Conservation (phyloP, 2,888 invertebrate species). For the Ornithoptera alexandrae region DNA sequence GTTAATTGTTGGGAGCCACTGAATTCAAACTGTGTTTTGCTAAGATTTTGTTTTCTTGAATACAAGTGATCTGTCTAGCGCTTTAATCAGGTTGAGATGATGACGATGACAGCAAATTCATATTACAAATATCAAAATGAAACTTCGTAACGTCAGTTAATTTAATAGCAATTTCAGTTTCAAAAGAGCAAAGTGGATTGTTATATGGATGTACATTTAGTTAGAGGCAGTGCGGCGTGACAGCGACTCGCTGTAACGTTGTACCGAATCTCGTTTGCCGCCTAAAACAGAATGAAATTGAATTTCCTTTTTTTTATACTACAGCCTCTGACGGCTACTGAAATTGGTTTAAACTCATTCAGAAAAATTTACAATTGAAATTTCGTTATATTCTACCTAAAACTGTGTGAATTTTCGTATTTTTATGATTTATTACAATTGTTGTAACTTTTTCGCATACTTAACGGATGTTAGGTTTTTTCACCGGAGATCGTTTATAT, state of each 20-base stretch:
- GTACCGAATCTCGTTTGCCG: constrained; percentile 22
- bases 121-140: background rate
- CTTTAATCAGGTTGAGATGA: too few relatives aligned
- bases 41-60: too few relatives aligned
- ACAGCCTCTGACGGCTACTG: constrained; percentile 15
- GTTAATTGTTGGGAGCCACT: too few relatives aligned
- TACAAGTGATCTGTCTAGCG: too few relatives aligned
- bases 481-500: too few relatives aligned
- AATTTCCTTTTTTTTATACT: constrained; percentile 21
- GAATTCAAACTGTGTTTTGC: too few relatives aligned
- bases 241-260: constrained; percentile 17
- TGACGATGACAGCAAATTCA: background rate
- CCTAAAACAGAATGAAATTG: constrained; percentile 23
- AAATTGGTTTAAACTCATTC: constrained; percentile 18
- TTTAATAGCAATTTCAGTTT: constrained; percentile 2
- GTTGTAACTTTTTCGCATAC: too few relatives aligned
- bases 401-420: background rate
- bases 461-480: too few relatives aligned
- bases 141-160: background rate
- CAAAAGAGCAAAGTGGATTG: constrained; percentile 4
- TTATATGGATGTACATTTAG: constrained; percentile 11
- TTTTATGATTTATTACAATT: background rate
- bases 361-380: constrained; percentile 5
- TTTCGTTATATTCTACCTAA: background rate
- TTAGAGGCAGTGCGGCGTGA: constrained; percentile 18